A percentile compares a stretch with the other conserved stretches of the same genome.
Evolutionary conservation across 2,797 vertebrate genomes (phyloP).

Genomic region (Leuciscus waleckii): DNA sequence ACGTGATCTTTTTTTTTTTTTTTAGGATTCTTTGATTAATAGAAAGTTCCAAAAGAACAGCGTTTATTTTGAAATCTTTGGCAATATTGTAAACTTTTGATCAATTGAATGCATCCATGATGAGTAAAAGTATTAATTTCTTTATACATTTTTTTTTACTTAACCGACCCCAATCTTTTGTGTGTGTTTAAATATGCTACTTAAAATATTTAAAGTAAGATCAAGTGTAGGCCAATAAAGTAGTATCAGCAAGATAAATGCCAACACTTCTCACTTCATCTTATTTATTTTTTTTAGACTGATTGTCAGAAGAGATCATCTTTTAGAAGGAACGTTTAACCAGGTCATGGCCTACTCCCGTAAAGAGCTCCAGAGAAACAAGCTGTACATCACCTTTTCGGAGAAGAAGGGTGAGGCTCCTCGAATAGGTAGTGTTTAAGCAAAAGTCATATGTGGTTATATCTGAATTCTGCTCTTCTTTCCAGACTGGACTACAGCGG

Average conservation of each 20-base stretch:
- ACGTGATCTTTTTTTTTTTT: not conserved
- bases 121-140: not conserved
- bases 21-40: not conserved
- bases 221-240: not conserved
- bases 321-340: constrained; percentile 90
- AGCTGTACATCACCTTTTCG: constrained; percentile 89
- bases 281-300: constrained; percentile 72
- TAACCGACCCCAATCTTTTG: not conserved
- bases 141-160: too few relatives aligned
- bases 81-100: not conserved
- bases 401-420: constrained; percentile 85
- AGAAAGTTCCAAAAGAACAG: not conserved
- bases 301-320: constrained; percentile 87
- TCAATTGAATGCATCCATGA: not conserved
- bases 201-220: not conserved
- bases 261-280: not conserved
- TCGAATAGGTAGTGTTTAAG: not conserved
- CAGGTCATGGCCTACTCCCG: constrained; percentile 91
- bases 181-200: not conserved
- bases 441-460: not conserved
- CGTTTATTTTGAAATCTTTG: not conserved
- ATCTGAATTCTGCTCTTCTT: not conserved
- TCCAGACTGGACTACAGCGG: constrained; percentile 88
- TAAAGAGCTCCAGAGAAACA: constrained; percentile 90
- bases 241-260: not conserved